Conservation (phyloP, 1,140 invertebrate species). For the Scaptomyza graminum region DNA sequence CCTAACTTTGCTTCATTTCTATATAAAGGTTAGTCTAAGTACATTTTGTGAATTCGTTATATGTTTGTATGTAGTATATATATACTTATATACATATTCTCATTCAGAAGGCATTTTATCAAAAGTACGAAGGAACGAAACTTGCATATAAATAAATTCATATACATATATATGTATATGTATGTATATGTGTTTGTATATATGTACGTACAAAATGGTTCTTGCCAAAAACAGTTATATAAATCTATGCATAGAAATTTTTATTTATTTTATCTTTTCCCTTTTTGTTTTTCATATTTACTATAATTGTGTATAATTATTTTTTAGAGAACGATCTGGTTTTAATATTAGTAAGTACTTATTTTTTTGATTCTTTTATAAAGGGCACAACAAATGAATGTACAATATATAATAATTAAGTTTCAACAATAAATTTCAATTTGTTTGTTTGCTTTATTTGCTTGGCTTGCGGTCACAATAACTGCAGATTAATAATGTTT, state of each 20-base stretch:
- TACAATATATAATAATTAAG: conserved; percentile 47
- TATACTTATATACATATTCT: conserved; percentile 9
- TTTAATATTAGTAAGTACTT: neutral
- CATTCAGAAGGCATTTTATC: conserved; percentile 63
- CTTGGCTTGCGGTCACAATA: conserved; percentile 51
- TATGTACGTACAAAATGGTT: conserved; percentile 25
- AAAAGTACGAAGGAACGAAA: conserved; percentile 34
- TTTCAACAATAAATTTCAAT: conserved; percentile 60
- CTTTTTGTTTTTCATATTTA: neutral
- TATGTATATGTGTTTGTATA: conserved; percentile 10
- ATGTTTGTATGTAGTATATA: conserved; percentile 26
- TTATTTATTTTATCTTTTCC: conserved; percentile 2
- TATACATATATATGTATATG: conserved; percentile 10
- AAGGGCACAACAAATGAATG: conserved; percentile 27
- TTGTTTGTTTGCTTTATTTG: conserved; percentile 26
- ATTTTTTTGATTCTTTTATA: neutral
- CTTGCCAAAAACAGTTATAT: conserved; percentile 31
- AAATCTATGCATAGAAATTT: conserved; percentile 27
- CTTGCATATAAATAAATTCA: conserved; percentile 19
- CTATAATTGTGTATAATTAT: conserved; percentile 1
- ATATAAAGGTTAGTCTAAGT: conserved; percentile 25
- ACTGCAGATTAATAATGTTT: conserved; percentile 42
- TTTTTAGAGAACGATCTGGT: neutral
- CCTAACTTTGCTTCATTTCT: conserved; percentile 29
- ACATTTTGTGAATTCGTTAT: conserved; percentile 34